phyloP scores from a whole-genome alignment of 1,140 invertebrate species.

The Drosophila kurseongensis region DNA sequence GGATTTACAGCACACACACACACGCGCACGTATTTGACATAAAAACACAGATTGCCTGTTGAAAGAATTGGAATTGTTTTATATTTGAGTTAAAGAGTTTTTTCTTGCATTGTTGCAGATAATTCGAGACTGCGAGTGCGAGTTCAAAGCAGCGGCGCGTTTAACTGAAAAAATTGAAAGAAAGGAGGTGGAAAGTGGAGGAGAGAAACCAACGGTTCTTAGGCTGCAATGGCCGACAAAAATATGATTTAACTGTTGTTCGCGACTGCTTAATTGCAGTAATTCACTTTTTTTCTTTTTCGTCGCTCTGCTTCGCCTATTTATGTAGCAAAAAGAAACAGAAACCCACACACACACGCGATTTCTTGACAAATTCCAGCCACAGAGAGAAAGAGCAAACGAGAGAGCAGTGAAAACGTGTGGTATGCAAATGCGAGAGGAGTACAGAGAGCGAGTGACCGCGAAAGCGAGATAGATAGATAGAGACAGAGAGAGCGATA shows the following conservation, averaged over 20 bases:
- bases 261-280: constrained; percentile 64
- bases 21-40: constrained; percentile 43
- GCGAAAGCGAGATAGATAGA: constrained; percentile 31
- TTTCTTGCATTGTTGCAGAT: constrained; percentile 28
- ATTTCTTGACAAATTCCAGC: constrained; percentile 58
- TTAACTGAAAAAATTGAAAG: constrained; percentile 45
- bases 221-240: constrained; percentile 54
- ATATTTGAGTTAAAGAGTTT: constrained; percentile 35
- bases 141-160: constrained; percentile 27
- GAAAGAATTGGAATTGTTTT: constrained; percentile 49
- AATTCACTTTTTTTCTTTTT: constrained; percentile 58
- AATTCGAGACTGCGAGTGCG: constrained; percentile 37
- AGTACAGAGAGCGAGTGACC: constrained; percentile 17
- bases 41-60: constrained; percentile 56
- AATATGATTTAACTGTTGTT: constrained; percentile 70
- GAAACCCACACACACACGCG: constrained; percentile 30
- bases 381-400: constrained; percentile 33
- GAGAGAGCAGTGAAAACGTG: constrained; percentile 51
- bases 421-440: constrained; percentile 61
- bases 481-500: constrained; percentile 32
- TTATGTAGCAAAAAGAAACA: constrained; percentile 65
- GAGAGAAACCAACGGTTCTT: constrained; percentile 43
- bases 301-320: constrained; percentile 55
- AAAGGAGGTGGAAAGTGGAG: constrained; percentile 17
- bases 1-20: constrained; percentile 40